phyloP scores from a whole-genome alignment of 2,888 invertebrate species.

The Sialis fuliginosa region DNA sequence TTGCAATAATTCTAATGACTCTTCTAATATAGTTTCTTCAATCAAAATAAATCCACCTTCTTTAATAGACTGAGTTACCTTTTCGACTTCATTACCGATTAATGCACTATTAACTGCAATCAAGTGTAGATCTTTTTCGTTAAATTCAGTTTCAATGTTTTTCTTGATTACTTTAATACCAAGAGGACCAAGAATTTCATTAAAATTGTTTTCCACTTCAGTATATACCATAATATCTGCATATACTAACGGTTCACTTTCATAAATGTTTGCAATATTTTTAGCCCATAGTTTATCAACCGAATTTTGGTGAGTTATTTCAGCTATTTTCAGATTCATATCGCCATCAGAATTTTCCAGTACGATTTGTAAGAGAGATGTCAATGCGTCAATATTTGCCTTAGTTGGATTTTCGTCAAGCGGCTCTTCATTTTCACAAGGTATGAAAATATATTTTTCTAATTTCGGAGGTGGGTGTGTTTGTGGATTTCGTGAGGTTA shows the following conservation, averaged over 20 bases:
- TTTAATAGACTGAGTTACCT: conserved; percentile 12
- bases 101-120: conserved; percentile 11
- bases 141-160: conserved; percentile 25
- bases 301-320: too few species aligned
- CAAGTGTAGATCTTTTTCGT: conserved; percentile 3
- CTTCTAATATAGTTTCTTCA: conserved; percentile 16
- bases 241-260: conserved; percentile 49
- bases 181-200: conserved; percentile 28
- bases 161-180: conserved; percentile 41
- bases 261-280: conserved; percentile 36
- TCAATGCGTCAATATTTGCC: conserved; percentile 21
- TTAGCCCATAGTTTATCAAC: conserved; percentile 29
- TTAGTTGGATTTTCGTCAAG: not conserved
- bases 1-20: too few species aligned
- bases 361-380: conserved; percentile 47
- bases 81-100: too few species aligned
- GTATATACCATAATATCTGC: conserved; percentile 41
- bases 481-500: conserved; percentile 13
- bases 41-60: conserved; percentile 21
- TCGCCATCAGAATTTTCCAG: conserved; percentile 46
- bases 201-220: conserved; percentile 16
- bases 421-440: conserved; percentile 22
- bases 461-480: conserved; percentile 23
- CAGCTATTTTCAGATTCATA: conserved; percentile 8
- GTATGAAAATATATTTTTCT: conserved; percentile 35